Percentiles rank a stretch among this genome's conserved stretches.
Conservation (phyloP, 2,888 invertebrate genomes). For the Alloscopus bannaensis region DNA sequence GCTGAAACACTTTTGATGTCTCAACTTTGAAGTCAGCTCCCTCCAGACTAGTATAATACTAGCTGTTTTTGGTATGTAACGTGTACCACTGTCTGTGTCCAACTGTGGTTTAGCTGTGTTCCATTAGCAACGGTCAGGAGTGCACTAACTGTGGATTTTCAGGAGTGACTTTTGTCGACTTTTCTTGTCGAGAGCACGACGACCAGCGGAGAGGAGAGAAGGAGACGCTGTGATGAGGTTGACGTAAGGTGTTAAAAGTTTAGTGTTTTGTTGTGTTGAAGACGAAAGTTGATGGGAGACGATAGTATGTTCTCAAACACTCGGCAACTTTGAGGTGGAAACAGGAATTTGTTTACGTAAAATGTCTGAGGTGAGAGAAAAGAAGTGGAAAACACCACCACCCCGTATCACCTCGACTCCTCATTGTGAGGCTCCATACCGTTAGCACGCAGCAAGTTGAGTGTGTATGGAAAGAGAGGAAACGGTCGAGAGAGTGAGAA, state of each 20-base stretch:
- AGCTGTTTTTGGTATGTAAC: too few species aligned
- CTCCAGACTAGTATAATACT: slow-evolving; percentile 5
- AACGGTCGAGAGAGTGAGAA: slow-evolving; percentile 27
- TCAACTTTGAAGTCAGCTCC: background rate
- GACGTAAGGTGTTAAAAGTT: background rate
- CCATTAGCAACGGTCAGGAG: slow-evolving; percentile 1
- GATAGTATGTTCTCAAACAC: too few species aligned
- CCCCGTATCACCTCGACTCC: slow-evolving; percentile 31
- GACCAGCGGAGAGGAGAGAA: background rate
- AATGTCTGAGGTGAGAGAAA: slow-evolving; percentile 53
- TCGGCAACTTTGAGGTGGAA: slow-evolving; percentile 45
- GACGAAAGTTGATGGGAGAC: slow-evolving; percentile 1
- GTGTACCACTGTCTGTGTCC: too few species aligned
- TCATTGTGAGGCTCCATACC: background rate
- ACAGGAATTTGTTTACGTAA: slow-evolving; percentile 49
- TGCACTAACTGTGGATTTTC: slow-evolving; percentile 13
- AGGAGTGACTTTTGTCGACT: slow-evolving; percentile 7
- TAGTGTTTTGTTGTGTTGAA: background rate
- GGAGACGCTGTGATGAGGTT: too few species aligned
- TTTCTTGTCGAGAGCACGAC: too few species aligned
- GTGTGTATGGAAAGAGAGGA: too few species aligned
- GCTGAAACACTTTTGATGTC: slow-evolving; percentile 2
- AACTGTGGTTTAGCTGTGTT: background rate
- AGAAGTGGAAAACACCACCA: slow-evolving; percentile 42
- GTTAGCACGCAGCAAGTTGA: too few species aligned